Percentiles rank a stretch among this genome's conserved stretches.
Evolutionary conservation across 2,888 invertebrate genomes (phyloP).

Genomic region (Teleogryllus oceanicus): DNA sequence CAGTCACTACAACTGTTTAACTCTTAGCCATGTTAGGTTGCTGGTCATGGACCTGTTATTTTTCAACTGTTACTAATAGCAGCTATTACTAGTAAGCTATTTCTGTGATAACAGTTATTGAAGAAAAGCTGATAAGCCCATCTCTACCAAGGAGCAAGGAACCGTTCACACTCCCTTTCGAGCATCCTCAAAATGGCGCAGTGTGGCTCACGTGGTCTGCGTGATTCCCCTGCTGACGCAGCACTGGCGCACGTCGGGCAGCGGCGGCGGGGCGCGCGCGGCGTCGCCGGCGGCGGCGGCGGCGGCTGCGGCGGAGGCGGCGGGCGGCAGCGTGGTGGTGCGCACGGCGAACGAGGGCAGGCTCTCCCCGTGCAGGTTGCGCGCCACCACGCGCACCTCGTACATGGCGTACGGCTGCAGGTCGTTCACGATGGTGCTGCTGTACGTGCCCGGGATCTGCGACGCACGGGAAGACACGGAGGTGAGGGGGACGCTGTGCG

Average conservation of each 20-base stretch:
- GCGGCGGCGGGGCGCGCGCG: constrained; percentile 57
- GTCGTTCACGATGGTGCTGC: constrained; percentile 58
- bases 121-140: no score
- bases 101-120: no score
- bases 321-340: constrained; percentile 67
- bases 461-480: not conserved
- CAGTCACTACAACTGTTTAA: no score
- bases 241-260: constrained; percentile 73
- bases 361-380: constrained; percentile 72
- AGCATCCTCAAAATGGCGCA: not conserved
- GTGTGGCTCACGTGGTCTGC: constrained; percentile 55
- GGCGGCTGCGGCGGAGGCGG: constrained; percentile 57
- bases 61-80: no score
- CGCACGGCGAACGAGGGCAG: constrained; percentile 71
- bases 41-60: no score
- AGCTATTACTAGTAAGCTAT: no score
- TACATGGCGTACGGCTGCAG: constrained; percentile 79
- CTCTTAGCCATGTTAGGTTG: no score
- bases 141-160: no score
- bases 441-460: constrained; percentile 58
- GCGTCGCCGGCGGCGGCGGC: constrained; percentile 62
- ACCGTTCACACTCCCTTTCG: no score
- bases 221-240: constrained; percentile 69
- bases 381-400: constrained; percentile 69
- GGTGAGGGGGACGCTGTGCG: not conserved